Evolutionary conservation across 2,797 vertebrate species (phyloP).

Genomic region (Lutjanus argentimaculatus): DNA sequence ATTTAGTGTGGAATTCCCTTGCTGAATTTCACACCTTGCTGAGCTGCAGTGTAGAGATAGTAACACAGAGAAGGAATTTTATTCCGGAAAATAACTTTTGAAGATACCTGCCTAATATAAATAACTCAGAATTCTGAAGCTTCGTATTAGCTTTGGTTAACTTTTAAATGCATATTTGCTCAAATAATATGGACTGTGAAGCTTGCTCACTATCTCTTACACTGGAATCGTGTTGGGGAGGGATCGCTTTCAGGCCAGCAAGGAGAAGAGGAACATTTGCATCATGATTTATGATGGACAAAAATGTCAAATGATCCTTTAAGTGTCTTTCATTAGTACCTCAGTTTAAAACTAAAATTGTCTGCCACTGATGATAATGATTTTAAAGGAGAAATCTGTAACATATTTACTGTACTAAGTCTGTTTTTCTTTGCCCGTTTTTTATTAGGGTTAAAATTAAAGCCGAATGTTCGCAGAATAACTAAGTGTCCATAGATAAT

Average conservation of each 20-base stretch:
- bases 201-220: neutral
- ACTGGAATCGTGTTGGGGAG: neutral
- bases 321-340: neutral
- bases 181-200: neutral
- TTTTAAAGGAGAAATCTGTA: too few species aligned
- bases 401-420: too few species aligned
- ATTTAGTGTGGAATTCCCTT: neutral
- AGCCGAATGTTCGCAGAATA: too few species aligned
- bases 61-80: neutral
- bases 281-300: too few species aligned
- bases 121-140: neutral
- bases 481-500: too few species aligned
- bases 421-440: too few species aligned
- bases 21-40: neutral
- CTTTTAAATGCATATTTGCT: slow-evolving; percentile 1
- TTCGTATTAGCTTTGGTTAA: neutral
- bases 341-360: neutral
- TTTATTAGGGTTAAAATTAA: too few species aligned
- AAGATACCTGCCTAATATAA: neutral
- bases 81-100: neutral
- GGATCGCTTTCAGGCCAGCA: neutral
- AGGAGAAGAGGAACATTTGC: neutral
- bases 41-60: neutral
- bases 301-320: neutral
- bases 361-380: too few species aligned